A percentile compares a stretch with the other conserved stretches of the same genome.
Conservation (phyloP, 2,113 vertebrate genomes). For the Cololabis saira region DNA sequence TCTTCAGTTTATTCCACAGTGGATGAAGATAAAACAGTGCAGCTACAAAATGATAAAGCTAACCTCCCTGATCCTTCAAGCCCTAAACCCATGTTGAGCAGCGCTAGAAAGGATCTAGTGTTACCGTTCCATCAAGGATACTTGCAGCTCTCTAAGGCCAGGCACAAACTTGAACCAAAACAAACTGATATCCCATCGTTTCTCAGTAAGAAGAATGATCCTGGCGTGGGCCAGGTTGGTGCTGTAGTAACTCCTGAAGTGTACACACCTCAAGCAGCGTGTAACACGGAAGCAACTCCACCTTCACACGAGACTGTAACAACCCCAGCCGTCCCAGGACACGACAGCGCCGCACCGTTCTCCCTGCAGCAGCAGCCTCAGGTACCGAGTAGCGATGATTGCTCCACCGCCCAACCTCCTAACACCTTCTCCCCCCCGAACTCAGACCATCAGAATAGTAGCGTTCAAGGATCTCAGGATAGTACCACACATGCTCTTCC, state of each 20-base stretch:
- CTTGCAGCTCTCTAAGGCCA: conserved; percentile 71
- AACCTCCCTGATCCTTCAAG: conserved; percentile 19
- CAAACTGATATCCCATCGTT: conserved; percentile 62
- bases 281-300: conserved; percentile 75
- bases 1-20: conserved; percentile 74
- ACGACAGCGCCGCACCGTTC: conserved; percentile 55
- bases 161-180: conserved; percentile 64
- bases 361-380: conserved; percentile 73
- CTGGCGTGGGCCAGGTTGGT: conserved; percentile 66
- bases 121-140: conserved; percentile 60
- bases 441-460: conserved; percentile 75
- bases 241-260: conserved; percentile 64
- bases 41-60: conserved; percentile 43
- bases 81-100: conserved; percentile 54
- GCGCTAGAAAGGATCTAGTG: conserved; percentile 40
- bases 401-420: conserved; percentile 59
- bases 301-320: conserved; percentile 79
- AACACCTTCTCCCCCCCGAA: conserved; percentile 56
- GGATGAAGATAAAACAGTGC: conserved; percentile 76
- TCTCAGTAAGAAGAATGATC: conserved; percentile 66
- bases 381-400: conserved; percentile 82
- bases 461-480: conserved; percentile 82
- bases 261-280: conserved; percentile 69
- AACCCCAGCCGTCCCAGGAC: conserved; percentile 70
- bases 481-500: conserved; percentile 77